Conservation (phyloP, 2,113 vertebrate genomes). For the Rhea pennata region DNA sequence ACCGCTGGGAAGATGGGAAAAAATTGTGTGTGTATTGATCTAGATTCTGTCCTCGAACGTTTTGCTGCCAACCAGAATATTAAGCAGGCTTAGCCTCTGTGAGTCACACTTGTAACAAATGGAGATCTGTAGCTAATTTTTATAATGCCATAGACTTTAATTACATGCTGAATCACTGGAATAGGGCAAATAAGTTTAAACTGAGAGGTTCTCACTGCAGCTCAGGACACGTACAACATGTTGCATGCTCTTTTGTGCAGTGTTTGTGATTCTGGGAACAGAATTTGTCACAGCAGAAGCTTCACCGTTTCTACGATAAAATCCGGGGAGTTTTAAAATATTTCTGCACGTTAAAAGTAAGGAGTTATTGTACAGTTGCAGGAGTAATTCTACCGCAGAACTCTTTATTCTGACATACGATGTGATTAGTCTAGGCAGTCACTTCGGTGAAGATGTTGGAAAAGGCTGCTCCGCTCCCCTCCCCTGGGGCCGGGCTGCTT, state of each 20-base stretch:
- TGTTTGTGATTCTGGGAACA: not conserved
- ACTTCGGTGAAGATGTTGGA: not conserved
- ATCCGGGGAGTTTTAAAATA: not conserved
- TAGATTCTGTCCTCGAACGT: not conserved
- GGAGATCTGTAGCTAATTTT: constrained; percentile 40
- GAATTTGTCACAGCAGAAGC: not conserved
- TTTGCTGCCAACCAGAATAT: constrained; percentile 23
- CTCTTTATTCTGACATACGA: not conserved
- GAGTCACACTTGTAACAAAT: constrained; percentile 46
- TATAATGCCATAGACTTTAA: constrained; percentile 18
- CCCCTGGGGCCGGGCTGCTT: not conserved
- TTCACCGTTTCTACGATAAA: not conserved
- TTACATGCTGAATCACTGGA: not conserved
- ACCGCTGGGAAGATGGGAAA: constrained; percentile 1
- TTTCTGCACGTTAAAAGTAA: not conserved
- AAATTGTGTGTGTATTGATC: not conserved
- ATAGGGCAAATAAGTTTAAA: constrained; percentile 19
- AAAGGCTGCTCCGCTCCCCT: not conserved
- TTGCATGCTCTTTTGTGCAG: not conserved
- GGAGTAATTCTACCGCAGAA: not conserved
- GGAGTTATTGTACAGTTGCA: not conserved
- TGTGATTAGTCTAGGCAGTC: not conserved
- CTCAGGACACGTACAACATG: not conserved
- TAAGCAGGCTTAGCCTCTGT: constrained; percentile 54
- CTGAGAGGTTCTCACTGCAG: constrained; percentile 39